Base-by-base conservation (phyloP, 1,140 invertebrate genomes). In the Drosophila serrata region DNA sequence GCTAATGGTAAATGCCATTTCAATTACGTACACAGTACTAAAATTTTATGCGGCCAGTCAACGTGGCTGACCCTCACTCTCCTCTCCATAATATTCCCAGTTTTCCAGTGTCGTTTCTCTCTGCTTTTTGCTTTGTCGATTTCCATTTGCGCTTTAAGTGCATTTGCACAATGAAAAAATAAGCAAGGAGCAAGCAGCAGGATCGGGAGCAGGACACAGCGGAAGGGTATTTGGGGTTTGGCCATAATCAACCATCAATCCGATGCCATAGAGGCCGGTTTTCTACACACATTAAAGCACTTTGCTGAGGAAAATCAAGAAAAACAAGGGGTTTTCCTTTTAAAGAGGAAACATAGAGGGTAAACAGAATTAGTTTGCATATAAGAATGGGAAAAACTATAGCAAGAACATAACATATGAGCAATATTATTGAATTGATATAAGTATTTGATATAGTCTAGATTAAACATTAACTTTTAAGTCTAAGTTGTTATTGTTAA, bases 1-100 rank as follows among this genome's bases (percentile, higher is more conserved):
- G 78, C 82, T 86, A 85, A 85, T 85, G 82, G 82, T 85, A 85
- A 85, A 85, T 85, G 82, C 82, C 82, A 85, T 85, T 85, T 85
- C 82, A 85, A 85, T 85, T 85, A 85, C 82, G 82, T 81, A 85
- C 82, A 86, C 74, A 85, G 78, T 81, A 86, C 82, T 86, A 81
- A 85, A 77, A 85, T 86, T 85, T 86, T 86, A 85, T 86, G 82
- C 82, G 63, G 82, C 78, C 81, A 75, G 81, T 81, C 80, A 73
- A 76, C 75, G 72, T 60, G 60, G 75, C 79, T 39, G 27, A 37
- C 19, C 9, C 29, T 7, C 31, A 6, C 22, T 12, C 29, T 12
- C 43, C 31, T 19, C 29, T 15, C 4, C 22, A 17, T 15, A 31
- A 7, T n/a, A 12, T 17, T 15, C 17, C 12, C 31, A 37, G 15